phyloP scores from a whole-genome alignment of 2,113 vertebrate genomes.

The Brachyistius frenatus region DNA sequence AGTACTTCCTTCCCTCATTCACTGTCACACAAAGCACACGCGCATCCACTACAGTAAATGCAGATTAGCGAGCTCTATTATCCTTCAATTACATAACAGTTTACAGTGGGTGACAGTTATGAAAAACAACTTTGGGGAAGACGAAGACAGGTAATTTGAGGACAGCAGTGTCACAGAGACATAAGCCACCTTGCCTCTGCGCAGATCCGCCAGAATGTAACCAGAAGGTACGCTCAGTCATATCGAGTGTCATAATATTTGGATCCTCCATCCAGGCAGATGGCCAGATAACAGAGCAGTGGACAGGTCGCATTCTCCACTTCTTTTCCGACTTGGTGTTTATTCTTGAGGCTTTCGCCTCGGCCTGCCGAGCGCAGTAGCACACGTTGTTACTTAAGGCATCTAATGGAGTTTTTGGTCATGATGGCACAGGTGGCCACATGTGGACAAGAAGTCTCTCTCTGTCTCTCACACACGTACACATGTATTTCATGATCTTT shows the following conservation, averaged over 20 bases:
- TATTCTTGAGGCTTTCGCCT: slow-evolving; percentile 62
- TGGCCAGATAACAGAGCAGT: slow-evolving; percentile 72
- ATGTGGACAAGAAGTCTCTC: slow-evolving; percentile 9
- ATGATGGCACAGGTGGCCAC: neutral
- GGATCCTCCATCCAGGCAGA: slow-evolving; percentile 69
- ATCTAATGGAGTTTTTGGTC: slow-evolving; percentile 16
- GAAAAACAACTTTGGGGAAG: slow-evolving; percentile 40
- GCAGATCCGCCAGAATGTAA: slow-evolving; percentile 74
- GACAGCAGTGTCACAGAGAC: slow-evolving; percentile 69
- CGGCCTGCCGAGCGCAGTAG: slow-evolving; percentile 8
- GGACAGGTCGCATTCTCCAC: slow-evolving; percentile 50
- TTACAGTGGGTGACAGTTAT: slow-evolving; percentile 40
- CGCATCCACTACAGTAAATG: slow-evolving; percentile 3
- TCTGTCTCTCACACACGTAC: neutral
- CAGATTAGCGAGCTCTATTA: slow-evolving; percentile 30
- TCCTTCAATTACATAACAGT: slow-evolving; percentile 54
- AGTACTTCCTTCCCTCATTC: neutral
- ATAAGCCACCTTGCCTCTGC: slow-evolving; percentile 70
- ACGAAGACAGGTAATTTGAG: slow-evolving; percentile 50
- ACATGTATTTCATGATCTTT: neutral
- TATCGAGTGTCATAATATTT: slow-evolving; percentile 86
- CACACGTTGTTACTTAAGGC: slow-evolving; percentile 35
- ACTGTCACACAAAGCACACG: neutral
- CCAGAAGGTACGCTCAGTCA: slow-evolving; percentile 80
- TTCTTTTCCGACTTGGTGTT: slow-evolving; percentile 70